phyloP scores from a whole-genome alignment of 2,888 invertebrate genomes.

The Ectemnius continuus region DNA sequence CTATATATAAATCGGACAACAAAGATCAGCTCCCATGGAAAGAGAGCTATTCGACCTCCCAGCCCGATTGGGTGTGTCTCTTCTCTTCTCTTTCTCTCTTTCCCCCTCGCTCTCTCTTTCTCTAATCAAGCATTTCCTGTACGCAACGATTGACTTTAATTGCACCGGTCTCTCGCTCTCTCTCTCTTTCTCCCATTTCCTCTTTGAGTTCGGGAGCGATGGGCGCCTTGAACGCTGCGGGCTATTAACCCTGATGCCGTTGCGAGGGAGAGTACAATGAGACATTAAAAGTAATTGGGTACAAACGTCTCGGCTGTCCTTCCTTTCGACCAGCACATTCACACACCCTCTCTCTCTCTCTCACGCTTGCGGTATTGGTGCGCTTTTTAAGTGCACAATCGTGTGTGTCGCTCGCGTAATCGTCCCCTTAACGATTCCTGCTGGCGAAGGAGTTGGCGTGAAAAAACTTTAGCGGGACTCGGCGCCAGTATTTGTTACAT shows the following conservation, averaged over 20 bases:
- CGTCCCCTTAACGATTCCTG: conserved; percentile 36
- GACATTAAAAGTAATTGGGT: conserved; percentile 64
- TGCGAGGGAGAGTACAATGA: conserved; percentile 62
- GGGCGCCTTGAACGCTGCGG: conserved; percentile 48
- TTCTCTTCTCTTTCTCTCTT: conserved; percentile 16
- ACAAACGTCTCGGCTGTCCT: conserved; percentile 37
- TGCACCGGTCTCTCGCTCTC: conserved; percentile 34
- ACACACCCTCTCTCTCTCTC: conserved; percentile 3
- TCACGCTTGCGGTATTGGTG: too few relatives aligned
- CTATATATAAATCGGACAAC: too few relatives aligned
- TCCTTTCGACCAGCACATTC: conserved; percentile 17
- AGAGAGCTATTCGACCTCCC: conserved; percentile 18
- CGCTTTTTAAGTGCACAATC: conserved; percentile 17
- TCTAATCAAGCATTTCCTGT: conserved; percentile 62
- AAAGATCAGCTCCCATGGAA: neutral
- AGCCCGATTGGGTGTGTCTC: conserved; percentile 4
- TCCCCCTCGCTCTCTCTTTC: neutral
- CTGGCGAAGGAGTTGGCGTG: neutral
- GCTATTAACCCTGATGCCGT: conserved; percentile 62
- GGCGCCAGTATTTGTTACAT: too few relatives aligned
- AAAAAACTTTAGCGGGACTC: too few relatives aligned
- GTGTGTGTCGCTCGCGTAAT: conserved; percentile 32
- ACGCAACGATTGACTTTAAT: conserved; percentile 63
- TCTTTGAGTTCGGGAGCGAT: conserved; percentile 36
- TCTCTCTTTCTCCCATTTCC: too few relatives aligned